Base-by-base conservation (phyloP, 2,113 vertebrate species). In the Neolamprologus brichardi region DNA sequence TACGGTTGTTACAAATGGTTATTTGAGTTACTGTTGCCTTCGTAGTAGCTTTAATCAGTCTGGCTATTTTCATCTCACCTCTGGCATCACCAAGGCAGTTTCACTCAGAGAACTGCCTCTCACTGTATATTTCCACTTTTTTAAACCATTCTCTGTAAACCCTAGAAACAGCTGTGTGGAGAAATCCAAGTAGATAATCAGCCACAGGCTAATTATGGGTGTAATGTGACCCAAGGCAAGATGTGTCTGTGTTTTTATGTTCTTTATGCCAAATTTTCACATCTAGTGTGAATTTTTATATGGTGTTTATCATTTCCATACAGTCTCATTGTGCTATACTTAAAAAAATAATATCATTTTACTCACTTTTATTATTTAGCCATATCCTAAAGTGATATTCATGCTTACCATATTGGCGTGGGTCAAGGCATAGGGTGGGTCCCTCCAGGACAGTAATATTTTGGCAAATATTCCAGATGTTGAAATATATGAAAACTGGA, bases 401-500 rank as follows among this genome's bases (percentile, higher is more conserved):
- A 8, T 54, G 13, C 90, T 1, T 96, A 99, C 99, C 98, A 67
- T 98, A 99, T 87, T 99, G 99, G 92, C 99, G 98, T 52, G 98
- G 98, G 85, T 99, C 98, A 96, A 99, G 87, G 95, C 99, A 99
- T 89, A 99, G 96, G 39, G 96, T 97, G 17, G 97, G 95, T 77
- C 97, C 98, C 60, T 98, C 97, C 89, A 98, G 96, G n/a, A 97
- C 54, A 0, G 99, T 99, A 44, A 97, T 96, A 60, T 99, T 99
- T 93, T 97, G 97, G 95, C 99, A 99, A 92, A 99, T 98, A 90
- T 97, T 99, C 99, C 99, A 99, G 95, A 99, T 97, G 87, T 99
- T 99, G 95, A 99, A 99, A 93, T 99, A 99, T 96, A 99, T 98
- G 89, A 98, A 99, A 94, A 99, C 99, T 2, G 99, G 99, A 87